phyloP scores from a whole-genome alignment of 2,888 invertebrate species.

The Euplexia lucipara region DNA sequence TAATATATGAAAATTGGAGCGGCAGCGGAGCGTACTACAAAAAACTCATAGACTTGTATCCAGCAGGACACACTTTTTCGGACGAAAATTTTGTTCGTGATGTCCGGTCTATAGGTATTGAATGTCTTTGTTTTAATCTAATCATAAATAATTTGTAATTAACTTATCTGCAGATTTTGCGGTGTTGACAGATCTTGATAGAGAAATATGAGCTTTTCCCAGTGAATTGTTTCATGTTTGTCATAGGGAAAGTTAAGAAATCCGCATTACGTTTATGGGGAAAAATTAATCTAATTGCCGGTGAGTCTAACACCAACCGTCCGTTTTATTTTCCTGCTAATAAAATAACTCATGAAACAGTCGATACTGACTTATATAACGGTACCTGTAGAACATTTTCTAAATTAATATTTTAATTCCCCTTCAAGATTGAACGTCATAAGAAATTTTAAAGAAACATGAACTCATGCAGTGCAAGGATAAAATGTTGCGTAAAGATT shows the following conservation, averaged over 20 bases:
- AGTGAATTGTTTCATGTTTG: conserved; percentile 13
- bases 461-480: conserved; percentile 4
- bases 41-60: too few species aligned
- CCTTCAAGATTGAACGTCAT: neutral
- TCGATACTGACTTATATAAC: neutral
- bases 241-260: conserved; percentile 37
- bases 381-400: neutral
- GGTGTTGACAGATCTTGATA: neutral
- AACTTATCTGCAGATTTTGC: neutral
- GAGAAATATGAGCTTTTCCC: neutral
- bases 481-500: conserved; percentile 34
- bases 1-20: too few species aligned
- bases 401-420: neutral
- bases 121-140: too few species aligned
- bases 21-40: too few species aligned
- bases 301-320: conserved; percentile 17
- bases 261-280: conserved; percentile 28
- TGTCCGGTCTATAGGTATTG: too few species aligned
- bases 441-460: neutral
- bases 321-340: conserved; percentile 10
- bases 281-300: conserved; percentile 37
- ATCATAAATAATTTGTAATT: neutral
- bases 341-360: conserved; percentile 2
- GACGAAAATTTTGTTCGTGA: too few species aligned
- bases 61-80: too few species aligned